A percentile compares a stretch with the other conserved stretches of the same genome.
Conservation (phyloP, 1,140 invertebrate species). For the Oscheius sp. region DNA sequence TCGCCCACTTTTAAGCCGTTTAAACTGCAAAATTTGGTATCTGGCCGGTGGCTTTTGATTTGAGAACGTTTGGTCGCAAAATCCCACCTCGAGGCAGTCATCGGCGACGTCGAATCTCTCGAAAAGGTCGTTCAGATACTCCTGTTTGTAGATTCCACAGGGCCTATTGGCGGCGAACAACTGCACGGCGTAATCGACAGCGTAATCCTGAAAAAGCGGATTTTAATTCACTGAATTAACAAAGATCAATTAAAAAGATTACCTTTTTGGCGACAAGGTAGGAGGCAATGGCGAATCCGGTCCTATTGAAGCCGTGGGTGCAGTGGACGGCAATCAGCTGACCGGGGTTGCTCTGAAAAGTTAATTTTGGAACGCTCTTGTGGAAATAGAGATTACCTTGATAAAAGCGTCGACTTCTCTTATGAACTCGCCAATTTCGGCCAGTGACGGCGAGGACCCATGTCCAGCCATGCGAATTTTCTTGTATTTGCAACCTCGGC, state of each 20-base stretch:
- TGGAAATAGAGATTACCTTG: conserved; percentile 33
- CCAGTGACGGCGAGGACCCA: conserved; percentile 55
- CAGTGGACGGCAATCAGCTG: conserved; percentile 78
- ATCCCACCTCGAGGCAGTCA: conserved; percentile 39
- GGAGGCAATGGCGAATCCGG: conserved; percentile 84
- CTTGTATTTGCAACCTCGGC: conserved; percentile 67
- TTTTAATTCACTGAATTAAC: too few relatives aligned
- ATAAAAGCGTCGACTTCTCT: conserved; percentile 52
- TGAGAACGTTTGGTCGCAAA: background rate
- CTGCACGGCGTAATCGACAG: conserved; percentile 75
- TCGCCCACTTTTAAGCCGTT: too few relatives aligned
- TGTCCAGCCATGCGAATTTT: conserved; percentile 68
- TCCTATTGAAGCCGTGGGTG: conserved; percentile 97
- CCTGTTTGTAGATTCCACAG: conserved; percentile 72
- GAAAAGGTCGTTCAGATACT: conserved; percentile 66
- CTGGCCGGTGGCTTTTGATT: background rate
- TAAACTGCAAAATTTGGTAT: background rate
- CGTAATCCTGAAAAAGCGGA: conserved; percentile 65
- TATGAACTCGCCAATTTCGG: conserved; percentile 61
- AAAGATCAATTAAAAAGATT: background rate
- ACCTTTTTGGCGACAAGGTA: conserved; percentile 77
- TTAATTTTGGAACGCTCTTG: background rate
- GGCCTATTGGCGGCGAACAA: conserved; percentile 72
- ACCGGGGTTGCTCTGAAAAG: conserved; percentile 42
- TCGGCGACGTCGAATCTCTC: conserved; percentile 48